Conservation (phyloP, 2,113 vertebrate genomes). For the Dryoscopus gambensis region DNA sequence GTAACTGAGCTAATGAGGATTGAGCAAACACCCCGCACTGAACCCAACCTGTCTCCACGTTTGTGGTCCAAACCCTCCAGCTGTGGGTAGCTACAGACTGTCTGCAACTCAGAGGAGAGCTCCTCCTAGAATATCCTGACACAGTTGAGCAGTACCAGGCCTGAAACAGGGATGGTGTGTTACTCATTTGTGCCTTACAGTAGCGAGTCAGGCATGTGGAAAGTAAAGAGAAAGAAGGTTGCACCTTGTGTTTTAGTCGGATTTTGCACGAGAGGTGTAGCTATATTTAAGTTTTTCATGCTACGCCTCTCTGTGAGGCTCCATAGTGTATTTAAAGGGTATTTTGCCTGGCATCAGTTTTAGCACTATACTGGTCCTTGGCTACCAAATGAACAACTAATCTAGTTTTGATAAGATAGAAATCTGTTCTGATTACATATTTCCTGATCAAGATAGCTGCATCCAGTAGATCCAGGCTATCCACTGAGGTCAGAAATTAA, state of each 20-base stretch:
- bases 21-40: not conserved
- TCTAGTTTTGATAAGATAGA: not conserved
- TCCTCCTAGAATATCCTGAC: not conserved
- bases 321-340: not conserved
- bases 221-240: not conserved
- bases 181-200: not conserved
- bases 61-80: not conserved
- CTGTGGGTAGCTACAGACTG: not conserved
- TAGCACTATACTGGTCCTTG: too few species aligned
- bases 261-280: not conserved
- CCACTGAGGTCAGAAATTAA: not conserved
- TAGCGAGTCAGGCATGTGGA: not conserved
- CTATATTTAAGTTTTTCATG: not conserved
- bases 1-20: accelerated
- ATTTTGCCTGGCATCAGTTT: not conserved
- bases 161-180: not conserved
- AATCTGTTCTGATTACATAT: not conserved
- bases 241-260: not conserved
- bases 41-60: accelerated
- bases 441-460: not conserved
- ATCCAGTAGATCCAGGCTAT: not conserved
- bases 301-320: not conserved
- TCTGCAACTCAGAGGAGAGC: not conserved
- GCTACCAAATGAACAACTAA: not conserved
- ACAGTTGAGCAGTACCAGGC: accelerated